Evolutionary conservation across 2,888 invertebrate genomes (phyloP).

Genomic region (Macrophya annulata): DNA sequence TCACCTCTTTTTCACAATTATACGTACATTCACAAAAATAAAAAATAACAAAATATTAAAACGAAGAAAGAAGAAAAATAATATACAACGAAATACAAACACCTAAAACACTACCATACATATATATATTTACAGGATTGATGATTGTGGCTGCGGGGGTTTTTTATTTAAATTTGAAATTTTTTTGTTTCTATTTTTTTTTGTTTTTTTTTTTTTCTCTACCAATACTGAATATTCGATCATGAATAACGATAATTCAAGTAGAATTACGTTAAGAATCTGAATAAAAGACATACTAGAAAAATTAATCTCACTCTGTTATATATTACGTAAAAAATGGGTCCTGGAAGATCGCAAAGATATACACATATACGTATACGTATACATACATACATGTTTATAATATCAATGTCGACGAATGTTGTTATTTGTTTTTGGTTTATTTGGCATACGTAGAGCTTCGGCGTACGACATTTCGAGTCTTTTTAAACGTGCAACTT

Average conservation of each 20-base stretch:
- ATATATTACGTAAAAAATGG: constrained; percentile 33
- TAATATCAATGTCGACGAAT: constrained; percentile 36
- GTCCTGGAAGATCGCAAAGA: constrained; percentile 32
- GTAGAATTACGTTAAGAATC: not conserved
- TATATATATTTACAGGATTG: constrained; percentile 33
- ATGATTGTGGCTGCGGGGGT: constrained; percentile 32
- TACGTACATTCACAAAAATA: constrained; percentile 6
- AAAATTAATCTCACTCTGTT: constrained; percentile 31
- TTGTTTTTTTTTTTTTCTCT: not conserved
- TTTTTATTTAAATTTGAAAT: not conserved
- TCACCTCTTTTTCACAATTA: not conserved
- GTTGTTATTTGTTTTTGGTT: constrained; percentile 74
- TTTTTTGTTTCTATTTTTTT: not conserved
- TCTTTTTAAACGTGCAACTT: constrained; percentile 90
- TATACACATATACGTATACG: not conserved
- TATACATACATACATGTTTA: not conserved
- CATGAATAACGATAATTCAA: not conserved
- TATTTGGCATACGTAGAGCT: constrained; percentile 88
- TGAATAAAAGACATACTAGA: constrained; percentile 18
- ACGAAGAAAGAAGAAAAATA: not conserved
- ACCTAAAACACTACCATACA: constrained; percentile 25
- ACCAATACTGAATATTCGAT: constrained; percentile 18
- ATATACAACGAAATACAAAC: constrained; percentile 29
- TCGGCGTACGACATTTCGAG: constrained; percentile 93
- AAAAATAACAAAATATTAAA: not conserved